Percentiles rank a stretch among this genome's conserved stretches.
These are phyloP conservation scores for Hirudinaria manillensis DNA, from an alignment of 2,888 invertebrate genomes.

Conservation along the genomic window DNA sequence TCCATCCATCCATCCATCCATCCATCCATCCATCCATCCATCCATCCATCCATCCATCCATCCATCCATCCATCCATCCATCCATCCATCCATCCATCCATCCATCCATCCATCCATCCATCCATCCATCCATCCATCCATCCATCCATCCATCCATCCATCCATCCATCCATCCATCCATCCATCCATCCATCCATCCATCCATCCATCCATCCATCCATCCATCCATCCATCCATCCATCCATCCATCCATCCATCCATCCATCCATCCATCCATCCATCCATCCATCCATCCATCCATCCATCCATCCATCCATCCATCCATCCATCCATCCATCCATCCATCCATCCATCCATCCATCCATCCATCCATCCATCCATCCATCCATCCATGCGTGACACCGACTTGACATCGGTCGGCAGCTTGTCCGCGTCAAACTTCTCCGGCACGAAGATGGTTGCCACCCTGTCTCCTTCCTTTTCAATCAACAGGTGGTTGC, in stretches of 20 bases:
- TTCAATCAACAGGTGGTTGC: background rate
- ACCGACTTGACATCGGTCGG: background rate
- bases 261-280: background rate
- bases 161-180: background rate
- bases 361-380: background rate
- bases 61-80: background rate
- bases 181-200: background rate
- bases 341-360: background rate
- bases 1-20: background rate
- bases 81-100: background rate
- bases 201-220: background rate
- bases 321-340: background rate
- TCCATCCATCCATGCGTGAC: background rate
- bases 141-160: background rate
- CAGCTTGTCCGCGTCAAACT: background rate
- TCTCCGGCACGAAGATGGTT: background rate
- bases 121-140: background rate
- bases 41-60: background rate
- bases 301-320: background rate
- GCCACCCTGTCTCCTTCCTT: background rate
- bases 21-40: background rate
- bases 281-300: background rate
- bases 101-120: background rate
- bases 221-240: background rate
- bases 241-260: background rate